Conservation (phyloP, 2,888 invertebrate genomes). For the Ennomos fuscantarius region DNA sequence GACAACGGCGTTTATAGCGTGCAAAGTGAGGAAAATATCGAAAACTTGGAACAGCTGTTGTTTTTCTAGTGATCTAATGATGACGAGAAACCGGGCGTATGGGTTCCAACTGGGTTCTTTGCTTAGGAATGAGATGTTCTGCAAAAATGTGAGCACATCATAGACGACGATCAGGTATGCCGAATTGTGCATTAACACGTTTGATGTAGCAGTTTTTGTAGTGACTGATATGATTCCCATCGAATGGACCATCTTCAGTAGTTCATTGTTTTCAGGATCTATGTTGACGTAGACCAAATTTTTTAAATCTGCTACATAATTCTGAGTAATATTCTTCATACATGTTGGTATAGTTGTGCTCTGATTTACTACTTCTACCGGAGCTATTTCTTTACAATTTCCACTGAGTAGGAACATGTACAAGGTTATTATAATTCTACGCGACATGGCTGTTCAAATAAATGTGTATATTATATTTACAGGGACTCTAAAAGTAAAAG, state of each 20-base stretch:
- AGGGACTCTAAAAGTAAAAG: too few species aligned
- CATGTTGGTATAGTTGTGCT: conserved; percentile 27
- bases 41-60: conserved; percentile 49
- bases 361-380: background rate
- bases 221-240: conserved; percentile 12
- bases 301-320: conserved; percentile 37
- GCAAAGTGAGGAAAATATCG: conserved; percentile 47
- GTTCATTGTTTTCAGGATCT: conserved; percentile 18
- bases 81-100: conserved; percentile 49
- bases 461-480: too few species aligned
- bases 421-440: background rate
- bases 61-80: conserved; percentile 42
- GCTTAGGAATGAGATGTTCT: conserved; percentile 37
- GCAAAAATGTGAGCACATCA: conserved; percentile 37
- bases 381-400: conserved; percentile 12
- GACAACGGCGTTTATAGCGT: conserved; percentile 51
- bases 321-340: conserved; percentile 30
- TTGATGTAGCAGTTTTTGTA: background rate
- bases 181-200: background rate
- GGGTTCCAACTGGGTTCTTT: conserved; percentile 57
- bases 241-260: conserved; percentile 40
- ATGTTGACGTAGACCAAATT: conserved; percentile 36
- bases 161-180: conserved; percentile 48
- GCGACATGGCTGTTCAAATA: conserved; percentile 33
- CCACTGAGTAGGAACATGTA: background rate